These are phyloP conservation scores for Bombus haemorrhoidalis DNA, from an alignment of 1,140 invertebrate genomes.

Conservation along the genomic window DNA sequence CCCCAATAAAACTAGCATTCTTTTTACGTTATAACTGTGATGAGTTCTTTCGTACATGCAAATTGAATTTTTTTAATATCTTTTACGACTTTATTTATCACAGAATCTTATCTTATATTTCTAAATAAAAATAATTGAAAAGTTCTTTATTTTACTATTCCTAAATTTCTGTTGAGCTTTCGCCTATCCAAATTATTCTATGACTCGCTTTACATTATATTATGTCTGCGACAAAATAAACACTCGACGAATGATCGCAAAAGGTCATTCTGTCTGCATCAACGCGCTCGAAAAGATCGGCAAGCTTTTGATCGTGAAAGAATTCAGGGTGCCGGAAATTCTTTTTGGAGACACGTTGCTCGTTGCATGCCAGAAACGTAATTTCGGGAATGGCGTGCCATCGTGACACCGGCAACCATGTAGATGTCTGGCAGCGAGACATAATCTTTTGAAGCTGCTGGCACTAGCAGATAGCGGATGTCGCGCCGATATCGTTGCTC, in stretches of 20 bases:
- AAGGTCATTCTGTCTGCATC: not conserved
- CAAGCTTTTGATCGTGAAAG: slow-evolving; percentile 19
- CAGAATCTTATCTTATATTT: not conserved
- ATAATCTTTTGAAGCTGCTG: slow-evolving; percentile 61
- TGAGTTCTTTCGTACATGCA: not conserved
- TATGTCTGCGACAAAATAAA: not conserved
- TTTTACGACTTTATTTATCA: too few species aligned
- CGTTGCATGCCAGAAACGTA: slow-evolving; percentile 44
- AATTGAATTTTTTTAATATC: not conserved
- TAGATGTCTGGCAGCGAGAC: slow-evolving; percentile 43
- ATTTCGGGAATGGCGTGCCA: slow-evolving; percentile 36
- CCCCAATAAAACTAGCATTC: too few species aligned
- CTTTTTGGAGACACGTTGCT: slow-evolving; percentile 1
- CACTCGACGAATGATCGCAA: not conserved
- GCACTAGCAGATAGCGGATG: slow-evolving; percentile 57
- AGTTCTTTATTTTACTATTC: not conserved
- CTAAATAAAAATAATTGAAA: not conserved
- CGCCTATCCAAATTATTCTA: not conserved
- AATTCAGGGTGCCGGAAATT: slow-evolving; percentile 20
- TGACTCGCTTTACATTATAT: not conserved
- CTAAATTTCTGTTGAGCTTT: not conserved
- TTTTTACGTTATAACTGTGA: too few species aligned
- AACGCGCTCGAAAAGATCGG: not conserved
- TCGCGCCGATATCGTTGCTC: slow-evolving; percentile 30
- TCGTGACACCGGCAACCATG: slow-evolving; percentile 16